Evolutionary conservation across 2,888 invertebrate species (phyloP).

Genomic region (Drosophila eohydei): DNA sequence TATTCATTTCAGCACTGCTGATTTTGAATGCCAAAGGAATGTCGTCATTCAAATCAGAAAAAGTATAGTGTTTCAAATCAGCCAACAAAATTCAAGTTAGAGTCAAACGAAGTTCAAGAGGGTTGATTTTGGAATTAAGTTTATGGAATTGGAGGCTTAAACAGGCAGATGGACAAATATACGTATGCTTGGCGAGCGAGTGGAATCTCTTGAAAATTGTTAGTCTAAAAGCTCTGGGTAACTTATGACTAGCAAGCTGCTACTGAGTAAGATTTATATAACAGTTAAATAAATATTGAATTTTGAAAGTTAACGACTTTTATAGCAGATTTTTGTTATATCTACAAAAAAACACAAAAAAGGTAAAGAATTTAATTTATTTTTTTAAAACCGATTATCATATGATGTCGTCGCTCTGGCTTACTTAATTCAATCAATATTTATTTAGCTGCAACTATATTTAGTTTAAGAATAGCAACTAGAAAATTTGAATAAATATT

Average conservation of each 20-base stretch:
- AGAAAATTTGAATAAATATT: slow-evolving; percentile 14
- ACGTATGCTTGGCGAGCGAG: not conserved
- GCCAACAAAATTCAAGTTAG: no score
- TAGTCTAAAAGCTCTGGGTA: not conserved
- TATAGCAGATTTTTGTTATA: not conserved
- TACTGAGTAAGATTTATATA: not conserved
- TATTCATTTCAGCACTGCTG: no score
- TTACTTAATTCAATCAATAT: slow-evolving; percentile 7
- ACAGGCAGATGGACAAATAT: not conserved
- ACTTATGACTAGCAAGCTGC: not conserved
- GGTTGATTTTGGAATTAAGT: no score
- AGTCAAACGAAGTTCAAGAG: no score
- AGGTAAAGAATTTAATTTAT: not conserved
- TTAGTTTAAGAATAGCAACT: slow-evolving; percentile 1
- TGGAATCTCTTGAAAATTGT: not conserved
- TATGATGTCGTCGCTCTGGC: not conserved
- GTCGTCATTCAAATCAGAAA: no score
- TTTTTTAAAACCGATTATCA: not conserved
- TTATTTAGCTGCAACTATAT: not conserved
- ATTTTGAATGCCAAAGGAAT: no score
- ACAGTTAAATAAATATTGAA: not conserved
- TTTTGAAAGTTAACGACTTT: not conserved
- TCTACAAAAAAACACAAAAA: not conserved
- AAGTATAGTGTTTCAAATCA: no score
- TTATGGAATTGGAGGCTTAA: not conserved